These are phyloP conservation scores for Pteropus rufus DNA, from an alignment of 2,797 vertebrate species.

Conservation along the genomic window DNA sequence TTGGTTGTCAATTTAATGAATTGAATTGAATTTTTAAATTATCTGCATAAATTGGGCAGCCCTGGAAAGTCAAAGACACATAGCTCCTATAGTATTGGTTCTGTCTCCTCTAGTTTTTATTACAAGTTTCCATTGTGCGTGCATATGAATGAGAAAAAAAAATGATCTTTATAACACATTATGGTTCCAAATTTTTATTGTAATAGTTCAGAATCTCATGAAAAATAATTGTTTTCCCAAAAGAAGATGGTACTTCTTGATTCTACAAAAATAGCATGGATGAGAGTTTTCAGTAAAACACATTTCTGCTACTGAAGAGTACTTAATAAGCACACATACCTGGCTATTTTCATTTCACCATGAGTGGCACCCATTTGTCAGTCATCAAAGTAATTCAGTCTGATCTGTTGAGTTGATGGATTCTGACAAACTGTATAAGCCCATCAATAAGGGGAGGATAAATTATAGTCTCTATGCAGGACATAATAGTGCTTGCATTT, in stretches of 20 bases:
- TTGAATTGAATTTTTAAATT: neutral
- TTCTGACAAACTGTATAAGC: constrained; percentile 74
- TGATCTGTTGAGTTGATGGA: constrained; percentile 67
- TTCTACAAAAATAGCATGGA: constrained; percentile 49
- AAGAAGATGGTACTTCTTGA: neutral
- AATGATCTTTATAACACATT: constrained; percentile 12
- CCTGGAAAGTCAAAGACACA: neutral
- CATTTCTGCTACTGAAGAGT: constrained; percentile 46
- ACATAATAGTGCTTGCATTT: constrained; percentile 56
- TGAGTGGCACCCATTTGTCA: constrained; percentile 56
- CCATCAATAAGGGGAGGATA: constrained; percentile 73
- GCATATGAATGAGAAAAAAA: neutral
- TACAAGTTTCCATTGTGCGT: neutral
- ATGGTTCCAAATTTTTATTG: neutral
- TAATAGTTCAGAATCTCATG: constrained; percentile 8
- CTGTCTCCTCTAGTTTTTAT: neutral
- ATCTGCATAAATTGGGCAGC: neutral
- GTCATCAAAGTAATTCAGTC: constrained; percentile 73
- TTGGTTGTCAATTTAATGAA: neutral
- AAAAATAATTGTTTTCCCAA: constrained; percentile 30
- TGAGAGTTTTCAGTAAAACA: constrained; percentile 49
- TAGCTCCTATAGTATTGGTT: neutral
- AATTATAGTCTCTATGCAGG: constrained; percentile 63
- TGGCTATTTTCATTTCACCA: constrained; percentile 61
- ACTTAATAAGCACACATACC: constrained; percentile 79